Evolutionary conservation across 2,113 vertebrate species (phyloP), one percentile per base, ranked within the genome.

Genomic region (Halcyon senegalensis): DNA sequence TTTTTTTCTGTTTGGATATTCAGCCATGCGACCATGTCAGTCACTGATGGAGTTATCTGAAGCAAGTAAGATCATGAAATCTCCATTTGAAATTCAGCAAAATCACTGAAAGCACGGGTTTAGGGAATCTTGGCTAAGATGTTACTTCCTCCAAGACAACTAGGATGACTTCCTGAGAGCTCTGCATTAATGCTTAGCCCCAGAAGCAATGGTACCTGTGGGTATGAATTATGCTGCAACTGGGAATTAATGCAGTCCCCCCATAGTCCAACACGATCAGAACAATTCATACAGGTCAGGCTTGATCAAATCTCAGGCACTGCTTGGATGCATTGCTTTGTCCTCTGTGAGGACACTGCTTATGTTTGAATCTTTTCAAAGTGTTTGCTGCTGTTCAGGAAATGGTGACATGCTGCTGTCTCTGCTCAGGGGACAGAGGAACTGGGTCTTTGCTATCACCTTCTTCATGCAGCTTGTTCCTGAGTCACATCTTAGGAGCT

Each of bases 61-160:
- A 66, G 55, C 95, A 96, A 96, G 66, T 58, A 76, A 96, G 83
- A 96, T 85, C 94, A 94, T 60, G 64, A 95, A 96, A 93, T 68
- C 76, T 93, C 81, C 85, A 94, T 63, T 37, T 87, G 70, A 83
- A 95, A 91, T 96, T 97, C 70, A 93, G 70, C 76, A 81, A 90
- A 96, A 89, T 78, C 92, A 82, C 44, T 96, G 53, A 87, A 95
- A 97, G 89, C 5, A 16, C 63, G 93, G 46, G 58, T 91, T 85
- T 94, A 68, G 53, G 70, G 75, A 96, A 93, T 43, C 87, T 95
- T 97, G 43, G 24, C 70, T 70, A 80, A 96, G 78, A 91, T 1
- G 9, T 43, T 88, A 68, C 75, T 92, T 89, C 87, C n/a, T 80
- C 70, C 35, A 87, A n/a, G 72, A 97, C 41, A 90, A 73, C 11